Base-by-base conservation (phyloP, 2,113 vertebrate species). In the Nerophis lumbriciformis region DNA sequence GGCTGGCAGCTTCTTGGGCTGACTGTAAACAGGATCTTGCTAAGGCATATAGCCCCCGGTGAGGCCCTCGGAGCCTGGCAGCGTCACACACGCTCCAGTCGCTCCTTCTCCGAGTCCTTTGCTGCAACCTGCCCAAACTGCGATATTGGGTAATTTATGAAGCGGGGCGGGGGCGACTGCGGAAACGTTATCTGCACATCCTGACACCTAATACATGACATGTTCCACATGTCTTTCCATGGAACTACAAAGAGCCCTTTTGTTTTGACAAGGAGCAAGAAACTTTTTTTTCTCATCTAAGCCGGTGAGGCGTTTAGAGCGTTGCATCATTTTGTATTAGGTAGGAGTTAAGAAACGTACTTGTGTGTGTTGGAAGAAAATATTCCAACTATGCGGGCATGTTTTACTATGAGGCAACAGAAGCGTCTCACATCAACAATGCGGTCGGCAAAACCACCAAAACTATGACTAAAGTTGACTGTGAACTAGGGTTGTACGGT, bases 21-120 rank as follows among this genome's bases (percentile, higher is more conserved):
- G 87, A 87, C 83, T 82, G 87, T 90, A 90, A 90, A 91, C 89
- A 91, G 90, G 90, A 92, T 90, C 88, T 91, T 92, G 88, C 78
- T 85, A 90, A 92, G 90, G 89, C 87, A 90, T 87, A 91, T 89
- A 88, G 90, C 90, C 88, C 81, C 80, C 82, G 84, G 90, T 88
- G 69, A 82, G 69, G 87, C 90, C 88, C 39, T 63, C 51, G 65
- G 83, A 87, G 69, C 65, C 83, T 83, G 81, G 83, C 78, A 78
- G 65, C 66, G 71, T 62, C 21, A 61, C 13, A 13, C 10, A 21
- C 53, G 68, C 76, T 60, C 65, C 71, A 19, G 68, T 78, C 68
- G 71, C 82, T 81, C 71, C 76, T 71, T 78, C 83, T 69, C 71
- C 76, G 71, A 67, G 76, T 81, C 82, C 76, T 78, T 72, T 79